These are phyloP conservation scores for Dastarcus helophoroides DNA, from an alignment of 2,888 invertebrate genomes.

Conservation along the genomic window DNA sequence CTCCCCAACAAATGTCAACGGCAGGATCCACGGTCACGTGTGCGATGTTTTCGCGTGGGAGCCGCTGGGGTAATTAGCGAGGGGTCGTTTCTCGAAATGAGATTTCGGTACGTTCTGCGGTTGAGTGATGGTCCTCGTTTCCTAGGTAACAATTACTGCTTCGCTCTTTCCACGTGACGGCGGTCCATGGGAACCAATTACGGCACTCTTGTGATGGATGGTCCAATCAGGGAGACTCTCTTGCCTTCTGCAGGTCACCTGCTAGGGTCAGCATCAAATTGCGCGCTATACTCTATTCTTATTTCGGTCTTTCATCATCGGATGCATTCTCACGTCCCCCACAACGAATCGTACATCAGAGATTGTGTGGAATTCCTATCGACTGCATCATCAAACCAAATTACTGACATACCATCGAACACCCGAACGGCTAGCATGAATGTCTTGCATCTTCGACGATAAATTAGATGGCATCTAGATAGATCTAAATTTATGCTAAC, in stretches of 20 bases:
- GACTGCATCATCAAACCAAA: no score
- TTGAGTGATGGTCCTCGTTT: slow-evolving; percentile 26
- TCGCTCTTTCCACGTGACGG: slow-evolving; percentile 27
- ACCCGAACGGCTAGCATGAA: no score
- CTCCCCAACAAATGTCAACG: not conserved
- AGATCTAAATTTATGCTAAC: no score
- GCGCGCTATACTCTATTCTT: slow-evolving; percentile 15
- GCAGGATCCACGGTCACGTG: slow-evolving; percentile 2
- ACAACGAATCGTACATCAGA: no score
- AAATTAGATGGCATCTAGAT: no score
- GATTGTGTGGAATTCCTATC: no score
- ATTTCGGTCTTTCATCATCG: slow-evolving; percentile 15
- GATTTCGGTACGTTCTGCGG: slow-evolving; percentile 22
- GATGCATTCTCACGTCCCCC: slow-evolving; percentile 11
- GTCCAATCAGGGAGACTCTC: slow-evolving; percentile 44
- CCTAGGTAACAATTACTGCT: slow-evolving; percentile 38
- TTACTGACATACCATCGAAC: no score
- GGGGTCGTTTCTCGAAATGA: slow-evolving; percentile 20
- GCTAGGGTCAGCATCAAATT: slow-evolving; percentile 28
- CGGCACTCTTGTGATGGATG: slow-evolving; percentile 44
- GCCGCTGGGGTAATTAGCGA: slow-evolving; percentile 16
- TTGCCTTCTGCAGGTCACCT: slow-evolving; percentile 26
- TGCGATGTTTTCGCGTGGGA: slow-evolving; percentile 9
- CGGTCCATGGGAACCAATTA: slow-evolving; percentile 44
- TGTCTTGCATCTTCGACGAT: no score